These are phyloP conservation scores for Drosophila robusta DNA, from an alignment of 2,888 invertebrate species.

Conservation along the genomic window DNA sequence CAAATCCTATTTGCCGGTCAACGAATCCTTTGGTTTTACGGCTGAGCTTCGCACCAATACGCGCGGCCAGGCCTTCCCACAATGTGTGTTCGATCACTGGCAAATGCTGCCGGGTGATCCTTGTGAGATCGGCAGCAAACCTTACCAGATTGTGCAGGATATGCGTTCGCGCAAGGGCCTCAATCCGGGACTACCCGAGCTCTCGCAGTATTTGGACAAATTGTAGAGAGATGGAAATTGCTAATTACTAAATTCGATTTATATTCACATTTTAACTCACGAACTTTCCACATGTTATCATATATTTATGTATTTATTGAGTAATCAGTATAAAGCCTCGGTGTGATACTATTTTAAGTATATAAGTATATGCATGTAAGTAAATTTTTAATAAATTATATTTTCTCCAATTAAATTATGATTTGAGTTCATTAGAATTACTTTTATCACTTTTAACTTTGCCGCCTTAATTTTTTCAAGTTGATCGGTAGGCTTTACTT, in stretches of 20 bases:
- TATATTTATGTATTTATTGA: neutral
- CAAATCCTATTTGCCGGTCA: constrained; percentile 99
- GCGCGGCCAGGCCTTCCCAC: constrained; percentile 99
- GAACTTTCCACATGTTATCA: neutral
- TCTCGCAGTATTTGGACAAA: constrained; percentile 98
- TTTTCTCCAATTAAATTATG: neutral
- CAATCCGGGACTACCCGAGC: constrained; percentile 98
- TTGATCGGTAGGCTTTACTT: too few relatives aligned
- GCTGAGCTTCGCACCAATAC: constrained; percentile 98
- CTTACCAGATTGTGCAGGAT: constrained; percentile 93
- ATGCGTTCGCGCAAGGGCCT: constrained; percentile 99
- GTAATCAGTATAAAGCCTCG: neutral
- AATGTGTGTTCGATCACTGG: constrained; percentile 99
- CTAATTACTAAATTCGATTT: too few relatives aligned
- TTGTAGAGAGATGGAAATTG: constrained; percentile 88
- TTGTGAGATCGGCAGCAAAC: constrained; percentile 90
- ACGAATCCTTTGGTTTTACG: constrained; percentile 99
- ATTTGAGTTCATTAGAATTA: neutral
- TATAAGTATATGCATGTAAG: neutral
- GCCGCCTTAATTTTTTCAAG: too few relatives aligned
- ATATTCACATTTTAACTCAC: neutral
- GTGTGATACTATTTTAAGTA: neutral
- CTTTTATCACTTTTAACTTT: too few relatives aligned
- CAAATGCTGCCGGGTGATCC: constrained; percentile 98
- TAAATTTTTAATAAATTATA: neutral